Conservation (phyloP, 1,140 invertebrate genomes). For the Dolichoris vasculosae region DNA sequence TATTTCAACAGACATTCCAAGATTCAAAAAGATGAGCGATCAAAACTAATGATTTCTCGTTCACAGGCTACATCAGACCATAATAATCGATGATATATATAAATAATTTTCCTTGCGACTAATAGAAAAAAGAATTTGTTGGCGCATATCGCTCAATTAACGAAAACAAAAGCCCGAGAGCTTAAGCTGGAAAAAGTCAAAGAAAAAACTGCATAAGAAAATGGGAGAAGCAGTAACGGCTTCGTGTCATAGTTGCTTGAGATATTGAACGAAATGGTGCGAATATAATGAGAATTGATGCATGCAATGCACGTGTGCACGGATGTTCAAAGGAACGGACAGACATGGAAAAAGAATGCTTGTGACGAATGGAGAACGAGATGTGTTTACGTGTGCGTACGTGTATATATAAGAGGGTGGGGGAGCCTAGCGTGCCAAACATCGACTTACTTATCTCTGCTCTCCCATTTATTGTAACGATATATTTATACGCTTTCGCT, state of each 20-base stretch:
- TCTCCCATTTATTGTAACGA: constrained; percentile 34
- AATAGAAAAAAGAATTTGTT: no score
- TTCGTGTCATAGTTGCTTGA: not conserved
- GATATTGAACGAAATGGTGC: constrained; percentile 1
- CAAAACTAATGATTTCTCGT: not conserved
- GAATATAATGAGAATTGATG: not conserved
- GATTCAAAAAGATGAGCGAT: no score
- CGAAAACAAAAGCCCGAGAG: not conserved
- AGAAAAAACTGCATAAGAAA: not conserved
- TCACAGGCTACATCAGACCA: no score
- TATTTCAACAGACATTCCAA: no score
- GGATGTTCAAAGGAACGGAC: not conserved
- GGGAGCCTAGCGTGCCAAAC: constrained; percentile 29
- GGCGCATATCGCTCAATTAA: not conserved
- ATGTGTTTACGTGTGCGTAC: not conserved
- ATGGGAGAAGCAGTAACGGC: not conserved
- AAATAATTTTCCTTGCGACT: not conserved
- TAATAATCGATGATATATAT: not conserved
- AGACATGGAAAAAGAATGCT: constrained; percentile 42
- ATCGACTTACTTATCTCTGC: constrained; percentile 37
- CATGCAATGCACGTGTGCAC: constrained; percentile 2
- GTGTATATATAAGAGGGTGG: not conserved
- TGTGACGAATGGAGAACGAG: not conserved
- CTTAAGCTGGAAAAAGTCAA: not conserved
- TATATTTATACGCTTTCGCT: constrained; percentile 31